Evolutionary conservation across 2,888 invertebrate species (phyloP), one percentile per base, ranked within the genome.

Genomic region (Polylopha cassiicola): DNA sequence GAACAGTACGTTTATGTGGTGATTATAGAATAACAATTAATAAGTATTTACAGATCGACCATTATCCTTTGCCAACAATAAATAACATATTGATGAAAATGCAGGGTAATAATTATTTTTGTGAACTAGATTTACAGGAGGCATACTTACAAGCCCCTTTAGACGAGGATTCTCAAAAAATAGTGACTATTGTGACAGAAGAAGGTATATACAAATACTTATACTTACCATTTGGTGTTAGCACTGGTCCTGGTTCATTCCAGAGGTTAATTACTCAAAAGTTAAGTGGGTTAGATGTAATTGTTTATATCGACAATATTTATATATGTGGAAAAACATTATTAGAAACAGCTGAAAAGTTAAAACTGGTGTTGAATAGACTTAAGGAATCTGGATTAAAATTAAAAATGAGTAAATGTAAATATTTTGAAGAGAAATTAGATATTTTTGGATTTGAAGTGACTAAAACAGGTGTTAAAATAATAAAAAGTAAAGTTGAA

Each of bases 91-190:
- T 42, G 8, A 29, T 29, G 24, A 31, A 34, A 20, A 15, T 44
- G 7, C 26, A 32, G 13, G 39, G 28, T 2, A 29, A 29, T 7
- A 10, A 30, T 2, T 41, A 26, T 16, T 41, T 41, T 20, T 41
- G 41, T 15, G 42, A 37, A 32, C 14, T 43, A 4, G 33, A 33
- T 13, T 28, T 37, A 6, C 27, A 14, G 3, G 34, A 44, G 10
- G 43, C 43, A 2, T 44, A 44, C 9, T 16, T 39, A 13, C 43
- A 44, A 9, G 43, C 43, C 14, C 39, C 38, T 4, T 34, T 44
- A 17, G 34, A 39, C n/a, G 28, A 32, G 29, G 30, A 41, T 10
- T 32, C 39, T 7, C 39, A 44, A 26, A 20, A 37, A 5, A 33
- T 31, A 24, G 32, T 28, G 1, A 23, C 26, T 1, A 44, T 44